Percentiles rank a stretch among this genome's conserved stretches.
phyloP scores from a whole-genome alignment of 2,797 vertebrate genomes.

The Cyprinodon diabolis region DNA sequence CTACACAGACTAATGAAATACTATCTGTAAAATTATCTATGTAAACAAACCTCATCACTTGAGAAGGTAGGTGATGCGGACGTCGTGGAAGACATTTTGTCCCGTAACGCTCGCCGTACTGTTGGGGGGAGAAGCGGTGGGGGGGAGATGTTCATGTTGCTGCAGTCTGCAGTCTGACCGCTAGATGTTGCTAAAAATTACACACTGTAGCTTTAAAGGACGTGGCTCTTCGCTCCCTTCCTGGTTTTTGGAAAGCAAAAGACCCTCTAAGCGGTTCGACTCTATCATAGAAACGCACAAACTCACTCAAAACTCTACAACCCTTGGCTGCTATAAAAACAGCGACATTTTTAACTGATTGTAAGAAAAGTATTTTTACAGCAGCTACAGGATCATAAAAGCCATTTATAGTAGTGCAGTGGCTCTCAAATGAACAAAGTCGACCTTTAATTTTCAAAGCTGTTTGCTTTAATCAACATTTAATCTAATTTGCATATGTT shows the following conservation, averaged over 20 bases:
- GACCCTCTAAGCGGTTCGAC: conserved; percentile 31
- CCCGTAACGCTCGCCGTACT: no score
- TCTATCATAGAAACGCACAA: conserved; percentile 20
- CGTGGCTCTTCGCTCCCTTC: background rate
- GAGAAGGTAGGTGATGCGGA: no score
- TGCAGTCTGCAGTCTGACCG: no score
- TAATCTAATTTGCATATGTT: background rate
- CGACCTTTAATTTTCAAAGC: background rate
- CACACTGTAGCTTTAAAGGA: conserved; percentile 13
- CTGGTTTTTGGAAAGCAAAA: background rate
- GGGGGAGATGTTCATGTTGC: no score
- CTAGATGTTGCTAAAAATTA: no score
- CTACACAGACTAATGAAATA: no score
- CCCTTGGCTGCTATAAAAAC: conserved; percentile 36
- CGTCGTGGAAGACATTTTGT: no score
- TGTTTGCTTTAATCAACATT: background rate
- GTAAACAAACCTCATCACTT: no score
- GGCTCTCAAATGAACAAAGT: conserved; percentile 18
- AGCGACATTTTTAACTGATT: background rate
- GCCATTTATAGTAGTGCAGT: conserved; percentile 56
- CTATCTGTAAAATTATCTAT: no score
- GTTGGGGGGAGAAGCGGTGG: no score
- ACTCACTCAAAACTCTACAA: conserved; percentile 24
- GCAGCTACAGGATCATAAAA: conserved; percentile 58
- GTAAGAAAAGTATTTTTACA: conserved; percentile 41